Evolutionary conservation across 2,113 vertebrate genomes (phyloP), one percentile per base, ranked within the genome.

Genomic region (Symphodus melops): DNA sequence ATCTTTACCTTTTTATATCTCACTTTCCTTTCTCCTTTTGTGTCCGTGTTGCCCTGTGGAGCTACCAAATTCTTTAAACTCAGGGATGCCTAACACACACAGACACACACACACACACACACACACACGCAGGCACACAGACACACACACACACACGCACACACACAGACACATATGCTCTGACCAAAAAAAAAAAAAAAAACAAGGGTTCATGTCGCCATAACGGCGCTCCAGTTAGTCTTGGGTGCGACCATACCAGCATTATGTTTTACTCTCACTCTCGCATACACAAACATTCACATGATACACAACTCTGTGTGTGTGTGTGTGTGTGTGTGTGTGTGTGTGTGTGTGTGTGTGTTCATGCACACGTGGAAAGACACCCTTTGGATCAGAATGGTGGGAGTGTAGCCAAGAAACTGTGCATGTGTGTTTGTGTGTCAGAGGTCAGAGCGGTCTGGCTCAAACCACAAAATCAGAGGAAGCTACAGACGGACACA

Each of bases 401-500:
- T 33, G 28, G 3, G 4, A 5, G 12, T 14, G 9, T 14, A 44
- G 42, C 42, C 14, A 17, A 48, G 16, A 48, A 17, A 17, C 46
- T 19, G 46, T 48, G 46, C 46, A 48, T 19, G 46, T 44, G 42
- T 48, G 46, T 48, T 48, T 48, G 14, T 19, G 46, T 16, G 46
- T 48, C 46, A 48, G 46, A 48, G 46, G 23, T 39, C 9, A 20
- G 51, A 57, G 46, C 44, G 17, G 78, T 83, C 70, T 83, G 72
- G 86, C 80, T 72, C 83, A 86, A 88, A 86, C 75, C 73, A 74
- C 82, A 83, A 87, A 17, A 51, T 54, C 56, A 74, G 61, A 46
- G 74, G 75, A 79, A 76, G 74, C 36, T 54, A 82, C 78, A 88
- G 83, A 89, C 91, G 67, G 78, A 82, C 76, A 70, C 87, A 81